phyloP scores from a whole-genome alignment of 53 echinoderm and acorn worm genomes.

The Temnopleurus reevesii region DNA sequence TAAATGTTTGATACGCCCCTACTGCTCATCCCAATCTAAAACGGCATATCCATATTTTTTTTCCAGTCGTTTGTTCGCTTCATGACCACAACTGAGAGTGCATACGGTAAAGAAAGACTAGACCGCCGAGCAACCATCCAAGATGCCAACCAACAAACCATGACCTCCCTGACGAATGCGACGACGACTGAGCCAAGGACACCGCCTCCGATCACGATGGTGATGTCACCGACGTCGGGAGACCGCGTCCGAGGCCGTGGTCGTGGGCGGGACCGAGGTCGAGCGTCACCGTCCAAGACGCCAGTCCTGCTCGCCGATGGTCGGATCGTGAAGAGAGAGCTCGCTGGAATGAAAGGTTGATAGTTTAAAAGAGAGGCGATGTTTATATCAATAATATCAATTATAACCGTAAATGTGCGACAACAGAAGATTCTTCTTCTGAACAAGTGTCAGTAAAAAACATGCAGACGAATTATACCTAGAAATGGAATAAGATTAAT shows the following conservation, averaged over 20 bases:
- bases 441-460: too few relatives aligned
- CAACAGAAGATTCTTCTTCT: too few relatives aligned
- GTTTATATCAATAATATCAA: too few relatives aligned
- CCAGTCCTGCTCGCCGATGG: slow-evolving; percentile 44
- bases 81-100: slow-evolving; percentile 36
- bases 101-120: not conserved
- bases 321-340: slow-evolving; percentile 40
- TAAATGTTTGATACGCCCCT: not conserved
- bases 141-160: not conserved
- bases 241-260: not conserved
- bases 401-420: too few relatives aligned
- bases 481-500: too few relatives aligned
- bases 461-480: too few relatives aligned
- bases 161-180: not conserved
- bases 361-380: too few relatives aligned
- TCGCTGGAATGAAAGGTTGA: slow-evolving; percentile 6
- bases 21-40: too few relatives aligned
- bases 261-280: not conserved
- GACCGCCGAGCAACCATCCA: slow-evolving; percentile 47
- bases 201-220: not conserved
- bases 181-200: not conserved
- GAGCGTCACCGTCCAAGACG: slow-evolving; percentile 5
- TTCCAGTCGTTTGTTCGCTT: slow-evolving; percentile 34
- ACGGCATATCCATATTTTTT: not conserved
- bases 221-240: not conserved